phyloP scores from a whole-genome alignment of 1,140 invertebrate species.

The Zaprionus kolodkinae region DNA sequence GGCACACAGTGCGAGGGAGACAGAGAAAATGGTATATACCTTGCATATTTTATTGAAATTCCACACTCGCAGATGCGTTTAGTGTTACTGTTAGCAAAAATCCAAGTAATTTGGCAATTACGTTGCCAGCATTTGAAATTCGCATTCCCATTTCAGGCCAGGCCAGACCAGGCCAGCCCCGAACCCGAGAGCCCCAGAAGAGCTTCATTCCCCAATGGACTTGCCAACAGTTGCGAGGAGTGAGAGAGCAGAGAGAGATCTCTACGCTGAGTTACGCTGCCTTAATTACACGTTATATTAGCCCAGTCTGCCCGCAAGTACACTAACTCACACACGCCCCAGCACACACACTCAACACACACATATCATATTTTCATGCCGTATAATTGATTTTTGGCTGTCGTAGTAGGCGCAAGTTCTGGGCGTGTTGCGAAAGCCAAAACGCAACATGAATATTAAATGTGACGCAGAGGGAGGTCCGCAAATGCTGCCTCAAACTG shows the following conservation, averaged over 20 bases:
- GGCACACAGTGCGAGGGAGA: not conserved
- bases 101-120: constrained; percentile 76
- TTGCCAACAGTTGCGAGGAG: not conserved
- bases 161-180: not conserved
- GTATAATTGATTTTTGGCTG: constrained; percentile 79
- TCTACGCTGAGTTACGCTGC: constrained; percentile 27
- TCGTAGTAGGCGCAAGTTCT: constrained; percentile 36
- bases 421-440: constrained; percentile 48
- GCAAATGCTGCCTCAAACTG: not conserved
- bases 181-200: constrained; percentile 10
- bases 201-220: not conserved
- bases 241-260: not conserved
- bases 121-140: constrained; percentile 76
- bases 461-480: constrained; percentile 6
- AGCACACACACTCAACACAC: not conserved
- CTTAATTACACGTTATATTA: constrained; percentile 79
- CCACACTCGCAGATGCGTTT: constrained; percentile 73
- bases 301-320: constrained; percentile 23
- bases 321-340: constrained; percentile 1
- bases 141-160: constrained; percentile 8
- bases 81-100: constrained; percentile 62
- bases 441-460: constrained; percentile 76
- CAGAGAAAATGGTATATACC: constrained; percentile 40
- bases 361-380: constrained; percentile 69
- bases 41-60: constrained; percentile 80